Conservation (phyloP, 2,113 vertebrate genomes). For the Caranx ignobilis region DNA sequence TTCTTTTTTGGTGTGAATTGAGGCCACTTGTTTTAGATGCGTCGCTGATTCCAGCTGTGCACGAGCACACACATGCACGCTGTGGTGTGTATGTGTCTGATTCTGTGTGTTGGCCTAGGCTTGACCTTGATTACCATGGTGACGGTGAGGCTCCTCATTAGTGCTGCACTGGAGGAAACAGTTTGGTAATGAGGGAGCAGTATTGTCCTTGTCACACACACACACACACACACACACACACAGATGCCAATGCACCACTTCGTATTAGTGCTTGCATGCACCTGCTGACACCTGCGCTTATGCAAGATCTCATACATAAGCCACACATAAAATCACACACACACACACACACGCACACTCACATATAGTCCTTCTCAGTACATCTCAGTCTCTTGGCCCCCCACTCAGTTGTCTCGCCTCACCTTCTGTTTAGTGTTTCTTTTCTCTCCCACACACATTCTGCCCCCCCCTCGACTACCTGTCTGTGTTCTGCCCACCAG, state of each 20-base stretch:
- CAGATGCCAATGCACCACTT: constrained; percentile 73
- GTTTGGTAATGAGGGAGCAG: constrained; percentile 84
- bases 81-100: constrained; percentile 12
- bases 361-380: constrained; percentile 59
- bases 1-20: constrained; percentile 4
- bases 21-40: constrained; percentile 8
- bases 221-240: constrained; percentile 36
- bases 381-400: constrained; percentile 77
- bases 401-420: constrained; percentile 81
- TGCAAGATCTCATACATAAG: constrained; percentile 72
- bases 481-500: constrained; percentile 76
- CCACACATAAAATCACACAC: constrained; percentile 35
- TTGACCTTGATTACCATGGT: constrained; percentile 84
- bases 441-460: constrained; percentile 79
- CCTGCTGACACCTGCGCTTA: constrained; percentile 79
- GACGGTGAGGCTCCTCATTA: constrained; percentile 84
- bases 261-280: constrained; percentile 69
- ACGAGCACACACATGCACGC: neutral
- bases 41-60: constrained; percentile 32
- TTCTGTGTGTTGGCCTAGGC: constrained; percentile 75
- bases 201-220: constrained; percentile 76
- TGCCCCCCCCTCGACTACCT: constrained; percentile 72
- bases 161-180: constrained; percentile 81
- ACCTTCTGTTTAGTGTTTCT: constrained; percentile 80
- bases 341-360: constrained; percentile 43